A percentile compares a stretch with the other conserved stretches of the same genome.
Evolutionary conservation across 2,888 invertebrate species (phyloP).

Genomic region (Flexamia atlantica): DNA sequence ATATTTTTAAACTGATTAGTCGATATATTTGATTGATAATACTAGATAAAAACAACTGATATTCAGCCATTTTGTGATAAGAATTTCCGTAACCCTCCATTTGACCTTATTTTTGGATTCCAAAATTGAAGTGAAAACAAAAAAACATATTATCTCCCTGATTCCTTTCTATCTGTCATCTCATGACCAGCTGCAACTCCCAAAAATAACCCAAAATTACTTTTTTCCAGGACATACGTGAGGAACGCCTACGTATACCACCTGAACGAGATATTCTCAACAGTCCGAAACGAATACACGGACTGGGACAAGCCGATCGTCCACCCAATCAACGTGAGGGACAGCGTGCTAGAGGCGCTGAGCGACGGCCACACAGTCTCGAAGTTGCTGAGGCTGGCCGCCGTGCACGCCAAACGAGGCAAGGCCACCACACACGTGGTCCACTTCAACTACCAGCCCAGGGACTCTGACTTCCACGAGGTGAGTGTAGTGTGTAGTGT

Average conservation of each 20-base stretch:
- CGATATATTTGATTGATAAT: too few species aligned
- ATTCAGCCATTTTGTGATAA: too few species aligned
- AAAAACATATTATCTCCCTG: too few species aligned
- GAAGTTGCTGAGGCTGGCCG: conserved; percentile 88
- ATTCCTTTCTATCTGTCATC: too few species aligned
- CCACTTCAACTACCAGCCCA: conserved; percentile 92
- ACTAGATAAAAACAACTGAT: too few species aligned
- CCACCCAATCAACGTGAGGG: conserved; percentile 91
- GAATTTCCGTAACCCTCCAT: too few species aligned
- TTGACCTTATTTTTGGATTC: too few species aligned
- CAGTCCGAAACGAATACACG: conserved; percentile 96
- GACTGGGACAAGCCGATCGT: conserved; percentile 96
- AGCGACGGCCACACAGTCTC: conserved; percentile 96
- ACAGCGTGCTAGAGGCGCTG: conserved; percentile 90
- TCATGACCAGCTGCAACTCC: too few species aligned
- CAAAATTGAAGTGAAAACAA: too few species aligned
- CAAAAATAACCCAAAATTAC: too few species aligned
- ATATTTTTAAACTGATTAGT: too few species aligned
- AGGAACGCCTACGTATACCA: conserved; percentile 97
- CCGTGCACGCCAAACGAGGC: conserved; percentile 84
- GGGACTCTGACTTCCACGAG: conserved; percentile 88
- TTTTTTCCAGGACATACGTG: conserved; percentile 87
- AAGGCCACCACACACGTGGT: conserved; percentile 89
- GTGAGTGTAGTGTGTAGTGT: conserved; percentile 73
- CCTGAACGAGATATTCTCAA: conserved; percentile 96